A percentile compares a stretch with the other conserved stretches of the same genome.
Evolutionary conservation across 1,140 invertebrate species (phyloP).

Genomic region (Lepidostoma basale): DNA sequence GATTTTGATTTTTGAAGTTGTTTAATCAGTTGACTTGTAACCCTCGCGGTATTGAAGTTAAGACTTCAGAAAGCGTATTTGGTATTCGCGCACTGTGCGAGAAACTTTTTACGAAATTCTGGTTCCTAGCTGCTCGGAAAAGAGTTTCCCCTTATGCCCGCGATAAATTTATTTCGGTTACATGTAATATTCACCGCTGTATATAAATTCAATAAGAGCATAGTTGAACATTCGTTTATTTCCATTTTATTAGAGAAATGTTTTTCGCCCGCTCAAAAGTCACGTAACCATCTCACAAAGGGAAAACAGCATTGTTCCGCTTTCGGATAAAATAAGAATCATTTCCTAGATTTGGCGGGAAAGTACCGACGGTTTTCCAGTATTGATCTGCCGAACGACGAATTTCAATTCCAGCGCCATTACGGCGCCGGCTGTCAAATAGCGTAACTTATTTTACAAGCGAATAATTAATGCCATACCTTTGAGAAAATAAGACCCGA

Average conservation of each 20-base stretch:
- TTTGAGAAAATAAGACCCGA: slow-evolving; percentile 9
- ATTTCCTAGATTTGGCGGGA: slow-evolving; percentile 2
- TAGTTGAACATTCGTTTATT: background rate
- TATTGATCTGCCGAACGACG: slow-evolving; percentile 41
- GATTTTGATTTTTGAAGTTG: too few species aligned
- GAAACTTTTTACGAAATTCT: too few species aligned
- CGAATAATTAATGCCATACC: slow-evolving; percentile 41
- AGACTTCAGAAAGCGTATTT: too few species aligned
- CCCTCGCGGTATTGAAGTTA: too few species aligned
- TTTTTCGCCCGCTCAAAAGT: background rate
- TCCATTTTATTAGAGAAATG: background rate
- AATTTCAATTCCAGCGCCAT: slow-evolving; percentile 34
- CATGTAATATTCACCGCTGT: too few species aligned
- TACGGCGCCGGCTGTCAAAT: slow-evolving; percentile 43
- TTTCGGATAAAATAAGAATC: background rate
- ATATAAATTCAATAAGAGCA: background rate
- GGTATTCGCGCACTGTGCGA: too few species aligned
- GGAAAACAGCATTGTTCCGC: background rate
- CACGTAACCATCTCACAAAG: background rate
- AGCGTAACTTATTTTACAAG: slow-evolving; percentile 43
- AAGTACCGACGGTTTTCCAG: background rate
- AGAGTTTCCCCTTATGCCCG: too few species aligned
- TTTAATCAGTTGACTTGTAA: too few species aligned
- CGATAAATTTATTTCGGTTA: too few species aligned
- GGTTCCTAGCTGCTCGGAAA: too few species aligned